phyloP scores from a whole-genome alignment of 2,113 vertebrate genomes.

The Gorsachius goisagi region DNA sequence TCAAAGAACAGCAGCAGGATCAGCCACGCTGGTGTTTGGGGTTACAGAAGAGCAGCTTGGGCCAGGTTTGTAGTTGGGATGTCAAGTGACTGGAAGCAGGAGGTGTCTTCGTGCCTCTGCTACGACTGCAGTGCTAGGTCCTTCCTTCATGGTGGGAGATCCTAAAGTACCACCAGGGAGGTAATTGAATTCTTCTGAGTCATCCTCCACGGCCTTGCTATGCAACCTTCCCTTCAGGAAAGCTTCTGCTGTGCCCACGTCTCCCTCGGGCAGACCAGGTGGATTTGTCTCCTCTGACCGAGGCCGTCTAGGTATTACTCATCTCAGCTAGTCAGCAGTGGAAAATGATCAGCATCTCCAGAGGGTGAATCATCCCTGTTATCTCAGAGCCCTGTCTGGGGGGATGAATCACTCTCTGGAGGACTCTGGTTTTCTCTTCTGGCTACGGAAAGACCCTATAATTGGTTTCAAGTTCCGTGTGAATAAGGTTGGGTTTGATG shows the following conservation, averaged over 20 bases:
- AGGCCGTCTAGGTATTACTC: not conserved
- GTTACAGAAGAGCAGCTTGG: not conserved
- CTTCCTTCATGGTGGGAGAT: not conserved
- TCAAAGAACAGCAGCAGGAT: not conserved
- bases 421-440: not conserved
- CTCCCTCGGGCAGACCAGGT: conserved; percentile 18
- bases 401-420: not conserved
- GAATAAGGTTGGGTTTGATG: not conserved
- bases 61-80: not conserved
- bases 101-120: not conserved
- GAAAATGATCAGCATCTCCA: conserved; percentile 13
- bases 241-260: not conserved
- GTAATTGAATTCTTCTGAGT: not conserved
- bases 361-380: conserved; percentile 4
- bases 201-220: not conserved
- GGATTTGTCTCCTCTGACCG: not conserved
- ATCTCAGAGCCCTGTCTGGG: not conserved
- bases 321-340: not conserved
- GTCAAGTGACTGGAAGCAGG: not conserved
- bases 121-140: not conserved
- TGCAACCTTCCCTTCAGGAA: not conserved
- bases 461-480: not conserved
- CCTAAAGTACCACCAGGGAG: not conserved
- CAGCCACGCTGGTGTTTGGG: fast-evolving
- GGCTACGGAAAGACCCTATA: not conserved